phyloP scores from a whole-genome alignment of 2,113 vertebrate genomes.

The Varanus komodoensis region DNA sequence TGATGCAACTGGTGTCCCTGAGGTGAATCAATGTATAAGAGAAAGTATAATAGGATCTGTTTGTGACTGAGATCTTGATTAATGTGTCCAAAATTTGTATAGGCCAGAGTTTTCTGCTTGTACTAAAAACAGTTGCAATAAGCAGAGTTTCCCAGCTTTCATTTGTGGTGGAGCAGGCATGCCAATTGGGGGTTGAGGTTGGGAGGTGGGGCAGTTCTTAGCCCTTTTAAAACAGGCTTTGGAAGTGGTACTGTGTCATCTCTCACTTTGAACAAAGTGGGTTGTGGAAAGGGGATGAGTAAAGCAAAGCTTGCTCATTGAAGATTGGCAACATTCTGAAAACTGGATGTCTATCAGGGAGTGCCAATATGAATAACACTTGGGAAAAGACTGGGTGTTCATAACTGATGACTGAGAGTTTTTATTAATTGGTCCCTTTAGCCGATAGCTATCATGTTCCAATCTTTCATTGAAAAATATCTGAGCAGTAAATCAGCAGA shows the following conservation, averaged over 20 bases:
- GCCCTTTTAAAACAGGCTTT: not conserved
- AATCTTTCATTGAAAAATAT: not conserved
- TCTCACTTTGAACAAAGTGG: too few species aligned
- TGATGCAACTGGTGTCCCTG: not conserved
- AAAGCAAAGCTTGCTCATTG: slow-evolving; percentile 33
- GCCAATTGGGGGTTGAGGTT: not conserved
- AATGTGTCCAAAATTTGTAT: not conserved
- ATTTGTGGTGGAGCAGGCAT: not conserved
- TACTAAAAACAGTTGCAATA: not conserved
- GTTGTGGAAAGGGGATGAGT: not conserved
- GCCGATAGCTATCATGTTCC: slow-evolving; percentile 4
- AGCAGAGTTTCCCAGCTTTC: not conserved
- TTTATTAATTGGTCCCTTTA: slow-evolving; percentile 27
- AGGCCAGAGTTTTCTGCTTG: not conserved
- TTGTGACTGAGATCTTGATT: not conserved
- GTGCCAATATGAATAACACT: slow-evolving; percentile 24
- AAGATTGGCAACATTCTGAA: slow-evolving; percentile 13
- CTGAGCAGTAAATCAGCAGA: not conserved
- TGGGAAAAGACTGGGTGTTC: rapidly evolving
- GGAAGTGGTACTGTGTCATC: not conserved
- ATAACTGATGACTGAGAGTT: slow-evolving; percentile 10
- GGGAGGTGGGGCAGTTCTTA: slow-evolving; percentile 46
- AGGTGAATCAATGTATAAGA: not conserved
- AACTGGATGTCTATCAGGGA: not conserved
- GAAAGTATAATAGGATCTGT: not conserved